Base-by-base conservation (phyloP, 2,888 invertebrate species). In the Coleophora flavipennella region DNA sequence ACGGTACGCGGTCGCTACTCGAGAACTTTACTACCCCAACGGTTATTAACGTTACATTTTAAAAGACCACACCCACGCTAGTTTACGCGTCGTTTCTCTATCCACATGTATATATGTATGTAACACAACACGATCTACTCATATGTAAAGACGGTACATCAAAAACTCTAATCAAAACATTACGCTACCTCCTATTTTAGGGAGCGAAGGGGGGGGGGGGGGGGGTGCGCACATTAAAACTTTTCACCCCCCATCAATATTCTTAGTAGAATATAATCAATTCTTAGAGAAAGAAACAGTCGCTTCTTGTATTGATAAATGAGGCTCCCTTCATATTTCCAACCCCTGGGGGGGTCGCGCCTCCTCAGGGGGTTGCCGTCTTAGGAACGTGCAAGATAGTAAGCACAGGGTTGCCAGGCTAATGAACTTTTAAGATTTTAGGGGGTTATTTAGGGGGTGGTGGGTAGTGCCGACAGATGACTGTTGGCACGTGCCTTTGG, bases 281-380 rank as follows among this genome's bases (percentile, higher is more conserved):
- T 84, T 83, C 83, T 77, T 75, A 74, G 69, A 62, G 78, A 83
- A 83, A 84, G 83, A 83, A 84, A 84, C 83, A 81, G 80, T 81
- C 77, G 67, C 71, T 40, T 56, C 57, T 55, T 78, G 80, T 84
- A 84, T 84, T 84, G 84, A 84, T 84, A 84, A 84, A 84, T 84
- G 83, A 83, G 81, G 59, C 76, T 73, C 81, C 81, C 81, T 80
- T 83, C 83, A 83, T 83, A 83, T 83, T 83, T 83, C 80, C 81
- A 78, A 73, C 60, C 50, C 46, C 39, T 43, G 48, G 55, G 58
- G 66, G 55, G 53, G 57, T 60, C 54, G 53, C 58, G 55, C 58
- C 61, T 66, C 64, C 62, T 49, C 43, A 39, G 57, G 66, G 64
- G 66, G 50, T 11, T 46, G 46, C 55, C 67, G 76, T 80, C 81